These are phyloP conservation scores for Stenotaenia linearis DNA, from an alignment of 2,888 invertebrate species.

Conservation along the genomic window DNA sequence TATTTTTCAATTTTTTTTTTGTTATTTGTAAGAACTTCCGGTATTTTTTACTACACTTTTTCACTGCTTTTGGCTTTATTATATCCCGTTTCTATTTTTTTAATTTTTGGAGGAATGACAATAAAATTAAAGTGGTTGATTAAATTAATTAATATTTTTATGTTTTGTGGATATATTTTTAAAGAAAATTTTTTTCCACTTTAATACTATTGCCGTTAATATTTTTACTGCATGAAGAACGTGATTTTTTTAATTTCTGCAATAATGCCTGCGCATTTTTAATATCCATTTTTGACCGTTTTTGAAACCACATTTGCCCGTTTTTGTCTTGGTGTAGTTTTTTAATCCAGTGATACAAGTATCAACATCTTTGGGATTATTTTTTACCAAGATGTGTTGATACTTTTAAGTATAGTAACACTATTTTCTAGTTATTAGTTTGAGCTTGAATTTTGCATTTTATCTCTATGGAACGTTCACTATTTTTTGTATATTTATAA, in stretches of 20 bases:
- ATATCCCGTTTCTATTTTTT: constrained; percentile 15
- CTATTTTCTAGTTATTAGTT: constrained; percentile 10
- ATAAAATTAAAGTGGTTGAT: constrained; percentile 11
- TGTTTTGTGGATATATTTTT: not conserved
- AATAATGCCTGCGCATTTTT: constrained; percentile 26
- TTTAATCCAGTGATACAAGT: not conserved
- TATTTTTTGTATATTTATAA: not conserved
- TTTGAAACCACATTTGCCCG: constrained; percentile 16
- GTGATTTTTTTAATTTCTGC: not conserved
- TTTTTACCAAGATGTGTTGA: not conserved
- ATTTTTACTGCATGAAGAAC: not conserved
- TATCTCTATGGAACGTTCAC: constrained; percentile 24
- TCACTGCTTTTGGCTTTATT: constrained; percentile 27
- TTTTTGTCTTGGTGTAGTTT: constrained; percentile 21
- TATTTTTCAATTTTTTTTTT: constrained; percentile 17
- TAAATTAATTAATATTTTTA: not conserved
- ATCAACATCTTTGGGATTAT: not conserved
- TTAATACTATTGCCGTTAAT: constrained; percentile 2
- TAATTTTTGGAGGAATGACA: not conserved
- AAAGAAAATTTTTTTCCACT: not conserved
- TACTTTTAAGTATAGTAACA: not conserved
- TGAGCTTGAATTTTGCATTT: constrained; percentile 24
- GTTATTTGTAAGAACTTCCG: not conserved
- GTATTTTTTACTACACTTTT: constrained; percentile 19
- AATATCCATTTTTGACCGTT: not conserved